Evolutionary conservation across 2,797 vertebrate genomes (phyloP).

Genomic region (Monodelphis domestica): DNA sequence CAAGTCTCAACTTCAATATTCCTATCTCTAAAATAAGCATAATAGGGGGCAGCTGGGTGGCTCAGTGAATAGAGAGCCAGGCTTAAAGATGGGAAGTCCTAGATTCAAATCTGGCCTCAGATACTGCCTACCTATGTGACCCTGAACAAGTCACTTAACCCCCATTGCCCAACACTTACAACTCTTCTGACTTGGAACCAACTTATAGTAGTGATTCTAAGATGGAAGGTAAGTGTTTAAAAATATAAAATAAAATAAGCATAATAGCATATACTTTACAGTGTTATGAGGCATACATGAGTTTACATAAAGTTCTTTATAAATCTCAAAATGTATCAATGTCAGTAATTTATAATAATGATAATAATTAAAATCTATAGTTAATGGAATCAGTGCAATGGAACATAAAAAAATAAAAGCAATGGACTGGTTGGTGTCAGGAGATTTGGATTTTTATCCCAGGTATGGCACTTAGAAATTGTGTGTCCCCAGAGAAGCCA

Average conservation of each 20-base stretch:
- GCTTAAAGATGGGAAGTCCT: too few species aligned
- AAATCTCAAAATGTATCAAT: not conserved
- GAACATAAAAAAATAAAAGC: not conserved
- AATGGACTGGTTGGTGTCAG: not conserved
- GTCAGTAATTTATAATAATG: not conserved
- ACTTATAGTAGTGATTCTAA: too few species aligned
- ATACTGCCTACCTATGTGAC: too few species aligned
- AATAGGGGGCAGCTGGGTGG: too few species aligned
- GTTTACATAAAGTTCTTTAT: not conserved
- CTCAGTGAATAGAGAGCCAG: too few species aligned
- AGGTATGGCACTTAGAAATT: not conserved
- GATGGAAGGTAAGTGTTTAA: too few species aligned
- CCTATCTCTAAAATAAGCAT: not conserved
- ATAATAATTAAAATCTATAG: not conserved
- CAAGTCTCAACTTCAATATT: not conserved
- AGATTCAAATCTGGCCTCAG: too few species aligned
- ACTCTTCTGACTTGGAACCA: too few species aligned
- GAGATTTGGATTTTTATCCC: not conserved
- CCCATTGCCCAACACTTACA: too few species aligned
- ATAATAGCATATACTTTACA: not conserved
- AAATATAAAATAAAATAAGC: too few species aligned
- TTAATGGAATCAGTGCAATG: not conserved
- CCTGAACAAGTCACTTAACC: too few species aligned
- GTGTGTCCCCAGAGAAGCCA: not conserved
- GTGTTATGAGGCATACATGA: not conserved